Evolutionary conservation across 2,113 vertebrate genomes (phyloP).

Genomic region (Hemibagrus wyckioides): DNA sequence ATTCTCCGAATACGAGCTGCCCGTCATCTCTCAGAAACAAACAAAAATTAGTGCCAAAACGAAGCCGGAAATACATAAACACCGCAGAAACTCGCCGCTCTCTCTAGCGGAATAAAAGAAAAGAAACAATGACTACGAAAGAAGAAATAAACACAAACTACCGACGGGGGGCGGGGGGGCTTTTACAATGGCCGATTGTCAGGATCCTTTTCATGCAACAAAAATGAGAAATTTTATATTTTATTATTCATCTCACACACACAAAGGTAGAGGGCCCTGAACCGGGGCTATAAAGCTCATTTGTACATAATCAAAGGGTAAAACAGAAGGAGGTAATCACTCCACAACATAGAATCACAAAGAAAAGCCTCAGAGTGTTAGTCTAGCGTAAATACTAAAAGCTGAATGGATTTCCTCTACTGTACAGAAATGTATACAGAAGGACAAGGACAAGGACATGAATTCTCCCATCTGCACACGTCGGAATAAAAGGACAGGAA

Average conservation of each 20-base stretch:
- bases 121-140: slow-evolving; percentile 17
- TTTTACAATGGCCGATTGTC: slow-evolving; percentile 76
- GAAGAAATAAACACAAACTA: slow-evolving; percentile 67
- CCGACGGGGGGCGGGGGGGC: slow-evolving; percentile 66
- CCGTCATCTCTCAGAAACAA: slow-evolving; percentile 37
- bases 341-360: slow-evolving; percentile 58
- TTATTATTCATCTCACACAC: slow-evolving; percentile 46
- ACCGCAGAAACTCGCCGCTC: slow-evolving; percentile 16
- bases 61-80: slow-evolving; percentile 38
- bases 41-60: slow-evolving; percentile 51
- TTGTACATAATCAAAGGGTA: slow-evolving; percentile 75
- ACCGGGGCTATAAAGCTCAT: slow-evolving; percentile 78
- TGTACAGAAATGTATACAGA: slow-evolving; percentile 52
- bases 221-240: slow-evolving; percentile 71
- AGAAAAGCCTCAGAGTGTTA: slow-evolving; percentile 73
- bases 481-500: neutral
- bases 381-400: slow-evolving; percentile 60
- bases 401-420: slow-evolving; percentile 70
- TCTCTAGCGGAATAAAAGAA: slow-evolving; percentile 34
- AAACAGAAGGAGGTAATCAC: slow-evolving; percentile 70
- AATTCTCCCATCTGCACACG: neutral
- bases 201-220: slow-evolving; percentile 72
- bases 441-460: neutral
- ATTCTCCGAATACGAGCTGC: slow-evolving; percentile 49
- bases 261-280: slow-evolving; percentile 73